Conservation (phyloP, 2,888 invertebrate species). For the Chromoteleia sp. region DNA sequence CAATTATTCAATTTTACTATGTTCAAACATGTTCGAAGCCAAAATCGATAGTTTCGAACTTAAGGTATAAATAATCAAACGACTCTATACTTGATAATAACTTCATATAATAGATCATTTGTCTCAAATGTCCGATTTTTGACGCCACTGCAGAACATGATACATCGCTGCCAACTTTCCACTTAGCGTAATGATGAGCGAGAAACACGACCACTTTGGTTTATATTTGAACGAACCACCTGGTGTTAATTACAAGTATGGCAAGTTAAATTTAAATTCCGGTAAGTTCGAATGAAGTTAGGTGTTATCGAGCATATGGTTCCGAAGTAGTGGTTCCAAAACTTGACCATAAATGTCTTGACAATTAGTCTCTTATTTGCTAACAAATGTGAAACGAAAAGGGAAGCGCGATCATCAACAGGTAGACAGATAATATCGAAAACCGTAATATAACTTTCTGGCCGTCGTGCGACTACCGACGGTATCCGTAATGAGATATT, state of each 20-base stretch:
- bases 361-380: conserved; percentile 24
- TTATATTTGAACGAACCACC: background rate
- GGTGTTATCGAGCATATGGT: conserved; percentile 1
- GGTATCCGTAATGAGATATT: conserved; percentile 45
- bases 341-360: background rate
- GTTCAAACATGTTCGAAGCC: background rate
- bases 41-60: background rate
- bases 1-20: conserved; percentile 20
- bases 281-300: background rate
- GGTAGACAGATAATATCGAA: conserved; percentile 47
- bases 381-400: conserved; percentile 1
- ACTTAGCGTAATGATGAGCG: conserved; percentile 22
- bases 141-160: background rate
- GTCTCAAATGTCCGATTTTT: conserved; percentile 12
- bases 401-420: conserved; percentile 37
- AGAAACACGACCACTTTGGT: background rate
- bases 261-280: conserved; percentile 19
- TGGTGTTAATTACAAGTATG: conserved; percentile 28
- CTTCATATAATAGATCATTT: background rate
- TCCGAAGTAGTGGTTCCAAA: conserved; percentile 4
- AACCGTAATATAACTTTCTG: conserved; percentile 29
- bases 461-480: conserved; percentile 12
- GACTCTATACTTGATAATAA: background rate
- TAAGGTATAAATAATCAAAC: too few species aligned
- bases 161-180: conserved; percentile 37